Conservation (phyloP, 2,888 invertebrate species). For the Dysmachus trigonus region DNA sequence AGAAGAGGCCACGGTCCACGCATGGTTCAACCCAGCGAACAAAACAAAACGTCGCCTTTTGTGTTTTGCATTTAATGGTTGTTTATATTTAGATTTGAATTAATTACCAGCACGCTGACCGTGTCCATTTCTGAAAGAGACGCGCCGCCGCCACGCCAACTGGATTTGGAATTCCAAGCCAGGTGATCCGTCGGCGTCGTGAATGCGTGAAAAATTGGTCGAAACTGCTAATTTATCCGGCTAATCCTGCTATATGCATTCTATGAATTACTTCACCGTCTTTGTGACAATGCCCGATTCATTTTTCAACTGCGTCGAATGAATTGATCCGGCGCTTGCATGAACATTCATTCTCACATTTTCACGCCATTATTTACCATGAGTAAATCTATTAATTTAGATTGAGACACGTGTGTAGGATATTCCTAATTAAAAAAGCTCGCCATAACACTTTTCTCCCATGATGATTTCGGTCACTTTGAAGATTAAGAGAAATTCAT, state of each 20-base stretch:
- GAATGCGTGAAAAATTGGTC: conserved; percentile 9
- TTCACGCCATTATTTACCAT: background rate
- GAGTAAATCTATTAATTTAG: background rate
- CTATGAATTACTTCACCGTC: background rate
- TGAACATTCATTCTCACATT: background rate
- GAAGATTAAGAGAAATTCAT: background rate
- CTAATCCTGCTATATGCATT: conserved; percentile 1
- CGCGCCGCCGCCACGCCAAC: conserved; percentile 5
- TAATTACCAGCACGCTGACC: background rate
- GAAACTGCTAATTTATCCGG: conserved; percentile 1
- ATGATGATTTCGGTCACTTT: background rate
- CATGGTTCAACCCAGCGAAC: background rate
- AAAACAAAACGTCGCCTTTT: background rate
- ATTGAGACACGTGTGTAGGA: background rate
- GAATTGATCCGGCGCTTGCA: background rate
- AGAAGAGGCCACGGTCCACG: background rate
- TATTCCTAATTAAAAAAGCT: background rate
- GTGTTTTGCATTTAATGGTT: background rate
- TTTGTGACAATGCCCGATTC: background rate
- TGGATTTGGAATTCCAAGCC: background rate
- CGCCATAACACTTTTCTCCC: background rate
- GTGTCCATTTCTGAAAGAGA: background rate
- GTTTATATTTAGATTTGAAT: conserved; percentile 7
- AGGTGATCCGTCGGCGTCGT: background rate
- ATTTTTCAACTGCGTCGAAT: background rate